Conservation (phyloP, 2,797 vertebrate species). For the Poecilia picta region DNA sequence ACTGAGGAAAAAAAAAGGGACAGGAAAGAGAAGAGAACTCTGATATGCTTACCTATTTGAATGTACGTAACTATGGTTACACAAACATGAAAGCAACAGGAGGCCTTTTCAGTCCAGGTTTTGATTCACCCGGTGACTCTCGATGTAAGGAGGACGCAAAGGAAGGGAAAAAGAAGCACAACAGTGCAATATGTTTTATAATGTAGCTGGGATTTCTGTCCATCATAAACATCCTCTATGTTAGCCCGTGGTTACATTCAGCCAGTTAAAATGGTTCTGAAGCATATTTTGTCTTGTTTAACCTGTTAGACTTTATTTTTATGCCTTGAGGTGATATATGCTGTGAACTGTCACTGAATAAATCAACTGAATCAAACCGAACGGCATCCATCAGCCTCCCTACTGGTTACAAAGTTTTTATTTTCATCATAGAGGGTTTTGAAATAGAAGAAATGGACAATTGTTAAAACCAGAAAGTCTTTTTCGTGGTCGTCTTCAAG, state of each 20-base stretch:
- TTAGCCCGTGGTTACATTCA: background rate
- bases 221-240: background rate
- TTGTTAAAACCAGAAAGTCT: background rate
- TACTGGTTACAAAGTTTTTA: conserved; percentile 4
- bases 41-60: conserved; percentile 79
- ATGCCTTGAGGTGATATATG: background rate
- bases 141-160: conserved; percentile 59
- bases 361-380: background rate
- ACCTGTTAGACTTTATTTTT: background rate
- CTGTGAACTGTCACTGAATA: background rate
- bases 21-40: conserved; percentile 61
- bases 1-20: conserved; percentile 52
- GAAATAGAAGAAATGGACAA: background rate
- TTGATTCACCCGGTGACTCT: conserved; percentile 70
- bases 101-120: conserved; percentile 70
- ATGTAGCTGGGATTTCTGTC: conserved; percentile 20
- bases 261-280: background rate
- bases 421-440: background rate
- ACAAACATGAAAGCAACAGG: conserved; percentile 80
- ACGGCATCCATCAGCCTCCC: background rate
- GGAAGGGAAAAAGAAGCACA: conserved; percentile 29
- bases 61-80: conserved; percentile 81
- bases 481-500: background rate
- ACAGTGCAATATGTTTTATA: conserved; percentile 30
- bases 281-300: background rate